A percentile compares a stretch with the other conserved stretches of the same genome.
Conservation (phyloP, 2,797 vertebrate genomes). For the Capromys pilorides region DNA sequence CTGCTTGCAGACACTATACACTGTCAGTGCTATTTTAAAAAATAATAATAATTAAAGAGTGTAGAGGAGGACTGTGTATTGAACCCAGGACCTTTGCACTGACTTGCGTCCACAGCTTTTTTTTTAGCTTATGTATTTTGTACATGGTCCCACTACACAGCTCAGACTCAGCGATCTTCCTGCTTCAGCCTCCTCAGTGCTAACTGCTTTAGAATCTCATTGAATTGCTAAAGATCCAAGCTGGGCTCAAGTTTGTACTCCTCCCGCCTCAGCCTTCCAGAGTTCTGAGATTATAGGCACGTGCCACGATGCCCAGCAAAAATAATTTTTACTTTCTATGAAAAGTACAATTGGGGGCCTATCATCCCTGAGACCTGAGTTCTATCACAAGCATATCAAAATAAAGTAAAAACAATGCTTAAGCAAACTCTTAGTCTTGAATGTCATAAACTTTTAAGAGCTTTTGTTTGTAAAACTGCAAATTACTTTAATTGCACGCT, state of each 20-base stretch:
- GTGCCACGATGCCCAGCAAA: not conserved
- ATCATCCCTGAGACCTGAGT: not conserved
- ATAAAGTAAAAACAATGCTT: slow-evolving; percentile 1
- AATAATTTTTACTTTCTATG: not conserved
- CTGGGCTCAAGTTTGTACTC: not conserved
- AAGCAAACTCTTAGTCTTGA: slow-evolving; percentile 55
- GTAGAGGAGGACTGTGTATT: not conserved
- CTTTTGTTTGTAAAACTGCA: slow-evolving; percentile 63
- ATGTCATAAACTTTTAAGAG: slow-evolving; percentile 48
- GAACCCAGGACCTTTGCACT: not conserved
- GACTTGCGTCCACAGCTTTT: not conserved
- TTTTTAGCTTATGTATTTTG: no score
- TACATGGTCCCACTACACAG: no score
- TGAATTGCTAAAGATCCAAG: not conserved
- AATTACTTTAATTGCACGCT: slow-evolving; percentile 37
- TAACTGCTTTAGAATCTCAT: not conserved
- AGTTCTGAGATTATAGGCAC: not conserved
- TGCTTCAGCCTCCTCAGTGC: no score
- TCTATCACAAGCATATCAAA: not conserved
- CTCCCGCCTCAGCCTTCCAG: not conserved
- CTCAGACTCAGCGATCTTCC: no score
- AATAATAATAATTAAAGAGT: not conserved
- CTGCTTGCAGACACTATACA: slow-evolving; percentile 6
- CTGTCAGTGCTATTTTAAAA: slow-evolving; percentile 13
- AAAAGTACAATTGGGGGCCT: not conserved